Base-by-base conservation (phyloP, 2,113 vertebrate species). In the Zapornia atra region DNA sequence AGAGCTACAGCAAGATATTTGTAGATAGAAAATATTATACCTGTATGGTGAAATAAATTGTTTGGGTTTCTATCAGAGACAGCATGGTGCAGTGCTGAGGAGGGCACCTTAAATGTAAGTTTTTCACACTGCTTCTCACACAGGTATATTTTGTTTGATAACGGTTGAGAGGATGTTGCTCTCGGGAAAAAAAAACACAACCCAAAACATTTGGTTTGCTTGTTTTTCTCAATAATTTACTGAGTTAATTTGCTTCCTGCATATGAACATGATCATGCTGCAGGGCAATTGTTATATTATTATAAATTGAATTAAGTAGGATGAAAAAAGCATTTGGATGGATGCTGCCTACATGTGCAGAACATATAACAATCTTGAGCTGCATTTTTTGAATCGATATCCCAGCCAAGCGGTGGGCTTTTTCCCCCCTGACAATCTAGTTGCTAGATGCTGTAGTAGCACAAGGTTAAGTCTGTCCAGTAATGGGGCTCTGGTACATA, bases 191-290 rank as follows among this genome's bases (percentile, higher is more conserved):
- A 50, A 6, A 51, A 46, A 46, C 44, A 46, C 17, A 46, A 46
- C 44, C 44, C 44, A 46, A 46, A 46, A 46, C 15, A 33, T 53
- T 29, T 29, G 1, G 18, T 46, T 84, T 21, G 34, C 40, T 94
- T 61, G 34, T 4, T 77, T 94, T 87, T 64, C n/a, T 79, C 86
- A 76, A 53, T 29, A 85, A 72, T 60, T 72, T 82, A 64, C 33
- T 19, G 21, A 79, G 34, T 44, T 84, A 66, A 82, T 86, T 94
- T 84, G 29, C 38, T 89, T 92, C 15, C 57, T 3, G 0, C 15
- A 18, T 46, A 71, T 64, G 22, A 88, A 48, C 11, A 28, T 16
- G 12, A 78, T 64, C 42, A 31, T 2, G 4, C 36, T 84, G 8
- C 48, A 31, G 22, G 36, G 73, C 22, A 92, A 77, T 36, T 59